Evolutionary conservation across 2,888 invertebrate species (phyloP), one percentile per base, ranked within the genome.

Genomic region (Cheilosia vulpina): DNA sequence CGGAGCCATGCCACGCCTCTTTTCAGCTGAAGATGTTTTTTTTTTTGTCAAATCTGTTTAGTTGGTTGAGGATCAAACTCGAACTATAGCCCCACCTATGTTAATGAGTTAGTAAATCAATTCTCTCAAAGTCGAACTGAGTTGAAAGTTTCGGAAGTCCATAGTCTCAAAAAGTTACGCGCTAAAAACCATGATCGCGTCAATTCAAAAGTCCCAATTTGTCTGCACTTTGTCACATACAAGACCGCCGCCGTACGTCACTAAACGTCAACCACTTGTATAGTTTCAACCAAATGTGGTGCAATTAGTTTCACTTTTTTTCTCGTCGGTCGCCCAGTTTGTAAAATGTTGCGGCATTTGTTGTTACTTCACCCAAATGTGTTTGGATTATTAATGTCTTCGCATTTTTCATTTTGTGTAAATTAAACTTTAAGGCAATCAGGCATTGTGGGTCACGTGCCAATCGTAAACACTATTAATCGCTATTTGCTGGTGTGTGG

Each of bases 261-360:
- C n/a, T 2, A 6, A 15, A 17, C n/a, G 45, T 9, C 9, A 7
- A 47, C n/a, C 47, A n/a, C 43, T 19, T 47, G 19, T 3, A 38
- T 13, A 13, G 17, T 45, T 45, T n/a, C 17, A 21, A 52, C 21
- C 15, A 21, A 31, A 58, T 43, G 60, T 71, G 77, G 62, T 69
- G 77, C 77, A 78, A 78, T 78, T 69, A 78, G 69, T 78, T 78
- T 78, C 77, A 78, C 77, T 78, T 65, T 63, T 73, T 53, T 75
- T 57, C 17, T 31, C 24, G 38, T 21, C 2, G 31, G 45, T 55
- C 50, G 13, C 13, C 15, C 15, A 24, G 52, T 52, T 52, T 13
- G 24, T 24, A 50, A 27, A 43, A 75, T 52, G 43, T 81, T 81
- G 58, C 69, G 50, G 52, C 58, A 80, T 43, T 31, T 24, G 38